Base-by-base conservation (phyloP, 2,888 invertebrate genomes). In the Liopterus haemorrhoidalis region DNA sequence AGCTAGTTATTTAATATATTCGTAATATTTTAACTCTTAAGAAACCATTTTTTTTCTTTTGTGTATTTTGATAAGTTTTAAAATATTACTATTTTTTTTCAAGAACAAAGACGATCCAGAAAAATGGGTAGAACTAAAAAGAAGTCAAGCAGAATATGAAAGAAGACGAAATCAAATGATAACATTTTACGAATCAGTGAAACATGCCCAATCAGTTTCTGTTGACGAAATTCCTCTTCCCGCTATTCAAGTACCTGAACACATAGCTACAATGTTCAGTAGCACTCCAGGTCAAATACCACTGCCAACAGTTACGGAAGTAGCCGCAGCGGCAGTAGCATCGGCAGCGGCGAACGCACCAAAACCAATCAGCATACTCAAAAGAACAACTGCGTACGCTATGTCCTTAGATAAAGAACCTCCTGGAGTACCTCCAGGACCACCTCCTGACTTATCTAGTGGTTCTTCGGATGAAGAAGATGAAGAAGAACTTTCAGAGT, bases 91-190 rank as follows among this genome's bases (percentile, higher is more conserved):
- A 21, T 57, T 51, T 44, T 43, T 50, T 53, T 57, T 62, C 33
- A 62, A 93, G 91, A 87, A 93, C 60, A 93, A 93, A 72, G 95
- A 97, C 68, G 94, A 96, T 63, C 90, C 90, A 16, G 93, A 94
- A 55, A 89, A 91, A 64, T 94, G 89, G 82, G 76, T 84, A 2
- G 94, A 95, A 55, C 66, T 96, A n/a, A 91, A 87, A 62, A 77
- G 86, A 35, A 85, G 89, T 62, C 88, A 95, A 68, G 78, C 83
- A 54, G 95, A 96, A 52, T 96, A 97, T 70, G 94, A 96, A 61
- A 85, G 88, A 61, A 80, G 88, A 54, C 74, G 92, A 53, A 78
- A 85, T 49, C 85, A 89, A 65, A 73, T 95, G 50, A 89, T 94
- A 46, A 84, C 89, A 18, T 94, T 92, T 65, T 95, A 84, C 68